phyloP scores from a whole-genome alignment of 1,140 invertebrate species.

The Drosophila aff. region DNA sequence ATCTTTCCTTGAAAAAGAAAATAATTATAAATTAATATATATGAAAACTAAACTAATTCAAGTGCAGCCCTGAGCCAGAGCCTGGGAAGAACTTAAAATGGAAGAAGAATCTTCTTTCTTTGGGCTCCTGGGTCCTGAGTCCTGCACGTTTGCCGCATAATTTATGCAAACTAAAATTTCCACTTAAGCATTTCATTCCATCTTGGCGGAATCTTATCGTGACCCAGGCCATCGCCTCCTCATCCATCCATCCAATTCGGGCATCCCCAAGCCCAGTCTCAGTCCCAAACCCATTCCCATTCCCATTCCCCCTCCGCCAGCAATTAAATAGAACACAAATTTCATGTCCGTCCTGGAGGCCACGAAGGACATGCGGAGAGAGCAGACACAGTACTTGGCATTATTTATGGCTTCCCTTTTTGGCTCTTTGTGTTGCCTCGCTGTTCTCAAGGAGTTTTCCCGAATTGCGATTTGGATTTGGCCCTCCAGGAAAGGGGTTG shows the following conservation, averaged over 20 bases:
- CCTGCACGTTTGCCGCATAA: slow-evolving; percentile 63
- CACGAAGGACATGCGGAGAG: slow-evolving; percentile 26
- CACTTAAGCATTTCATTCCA: slow-evolving; percentile 65
- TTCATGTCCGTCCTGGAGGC: slow-evolving; percentile 41
- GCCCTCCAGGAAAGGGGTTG: background rate
- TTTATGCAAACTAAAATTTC: slow-evolving; percentile 77
- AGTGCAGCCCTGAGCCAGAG: background rate
- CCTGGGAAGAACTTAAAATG: background rate
- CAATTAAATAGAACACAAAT: slow-evolving; percentile 71
- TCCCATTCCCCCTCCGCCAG: slow-evolving; percentile 7
- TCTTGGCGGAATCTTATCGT: slow-evolving; percentile 40
- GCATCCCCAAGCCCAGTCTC: background rate
- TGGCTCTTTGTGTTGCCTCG: slow-evolving; percentile 36
- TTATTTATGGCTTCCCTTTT: slow-evolving; percentile 72
- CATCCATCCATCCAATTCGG: background rate
- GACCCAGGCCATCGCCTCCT: slow-evolving; percentile 3
- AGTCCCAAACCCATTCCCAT: background rate
- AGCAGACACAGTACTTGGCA: slow-evolving; percentile 70
- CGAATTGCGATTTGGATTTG: slow-evolving; percentile 26
- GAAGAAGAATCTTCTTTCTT: slow-evolving; percentile 11
- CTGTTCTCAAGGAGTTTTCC: slow-evolving; percentile 56
- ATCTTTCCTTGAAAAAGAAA: background rate
- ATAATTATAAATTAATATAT: background rate
- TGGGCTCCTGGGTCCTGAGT: slow-evolving; percentile 10
- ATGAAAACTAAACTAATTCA: background rate